These are phyloP conservation scores for Melieria picta DNA, from an alignment of 2,888 invertebrate genomes.

Conservation along the genomic window DNA sequence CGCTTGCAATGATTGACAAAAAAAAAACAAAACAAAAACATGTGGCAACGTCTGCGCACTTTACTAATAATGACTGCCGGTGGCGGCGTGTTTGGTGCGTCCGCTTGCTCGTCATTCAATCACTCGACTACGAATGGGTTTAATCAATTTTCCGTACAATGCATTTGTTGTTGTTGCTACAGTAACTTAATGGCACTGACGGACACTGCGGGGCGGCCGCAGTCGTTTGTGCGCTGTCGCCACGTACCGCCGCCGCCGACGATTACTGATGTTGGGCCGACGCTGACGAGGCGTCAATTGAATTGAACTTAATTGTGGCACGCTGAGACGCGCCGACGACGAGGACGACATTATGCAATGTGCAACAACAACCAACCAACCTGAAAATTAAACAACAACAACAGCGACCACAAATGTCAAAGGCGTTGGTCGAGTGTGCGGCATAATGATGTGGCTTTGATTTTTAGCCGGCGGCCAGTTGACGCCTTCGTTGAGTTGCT, in stretches of 20 bases:
- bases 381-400: too few species aligned
- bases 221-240: conserved; percentile 9
- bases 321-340: conserved; percentile 27
- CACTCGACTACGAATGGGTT: background rate
- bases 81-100: background rate
- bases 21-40: conserved; percentile 4
- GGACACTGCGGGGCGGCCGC: conserved; percentile 15
- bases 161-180: background rate
- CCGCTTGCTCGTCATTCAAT: background rate
- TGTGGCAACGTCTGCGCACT: background rate
- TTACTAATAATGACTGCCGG: background rate
- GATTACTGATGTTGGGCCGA: too few species aligned
- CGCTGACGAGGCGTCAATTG: conserved; percentile 40
- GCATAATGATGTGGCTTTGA: too few species aligned
- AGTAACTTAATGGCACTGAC: background rate
- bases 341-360: conserved; percentile 8
- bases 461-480: too few species aligned
- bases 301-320: conserved; percentile 53
- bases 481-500: too few species aligned
- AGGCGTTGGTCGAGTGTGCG: too few species aligned
- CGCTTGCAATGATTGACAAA: background rate
- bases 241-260: too few species aligned
- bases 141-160: conserved; percentile 9
- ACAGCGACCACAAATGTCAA: too few species aligned
- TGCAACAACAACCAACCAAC: background rate